phyloP scores from a whole-genome alignment of 2,888 invertebrate genomes.

The Drosophila helvetica region DNA sequence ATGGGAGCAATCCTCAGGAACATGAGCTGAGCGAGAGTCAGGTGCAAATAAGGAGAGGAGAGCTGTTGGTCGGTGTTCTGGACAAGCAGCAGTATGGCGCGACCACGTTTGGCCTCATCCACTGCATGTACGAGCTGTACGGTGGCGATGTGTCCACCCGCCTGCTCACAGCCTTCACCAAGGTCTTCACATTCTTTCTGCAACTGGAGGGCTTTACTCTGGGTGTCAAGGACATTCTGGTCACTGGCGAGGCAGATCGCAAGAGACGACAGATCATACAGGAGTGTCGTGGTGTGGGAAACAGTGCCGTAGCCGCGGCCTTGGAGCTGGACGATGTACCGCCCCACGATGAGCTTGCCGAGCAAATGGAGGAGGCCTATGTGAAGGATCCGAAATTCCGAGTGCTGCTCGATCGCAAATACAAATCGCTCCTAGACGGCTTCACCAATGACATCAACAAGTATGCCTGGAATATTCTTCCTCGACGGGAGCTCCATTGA shows the following conservation, averaged over 20 bases:
- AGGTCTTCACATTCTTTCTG: conserved; percentile 95
- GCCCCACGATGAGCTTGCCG: conserved; percentile 86
- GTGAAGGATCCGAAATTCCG: conserved; percentile 90
- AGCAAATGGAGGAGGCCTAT: conserved; percentile 89
- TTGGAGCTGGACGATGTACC: conserved; percentile 88
- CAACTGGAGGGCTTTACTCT: conserved; percentile 97
- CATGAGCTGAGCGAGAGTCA: conserved; percentile 92
- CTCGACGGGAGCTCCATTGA: neutral
- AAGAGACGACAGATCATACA: conserved; percentile 89
- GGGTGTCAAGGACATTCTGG: conserved; percentile 97
- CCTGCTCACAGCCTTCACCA: conserved; percentile 94
- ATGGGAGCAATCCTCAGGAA: conserved; percentile 47
- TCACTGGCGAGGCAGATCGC: conserved; percentile 89
- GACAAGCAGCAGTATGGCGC: conserved; percentile 99
- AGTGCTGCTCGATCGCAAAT: conserved; percentile 91
- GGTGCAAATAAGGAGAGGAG: conserved; percentile 94
- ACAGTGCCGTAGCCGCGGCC: conserved; percentile 88
- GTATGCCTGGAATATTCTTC: conserved; percentile 80
- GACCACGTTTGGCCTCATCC: conserved; percentile 96
- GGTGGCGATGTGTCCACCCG: conserved; percentile 93
- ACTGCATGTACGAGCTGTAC: conserved; percentile 97
- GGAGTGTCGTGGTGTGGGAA: conserved; percentile 87
- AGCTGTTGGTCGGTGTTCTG: conserved; percentile 92
- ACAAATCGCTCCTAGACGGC: conserved; percentile 91
- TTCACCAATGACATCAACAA: conserved; percentile 96